Conservation (phyloP, 2,113 vertebrate species). For the Plectropomus leopardus region DNA sequence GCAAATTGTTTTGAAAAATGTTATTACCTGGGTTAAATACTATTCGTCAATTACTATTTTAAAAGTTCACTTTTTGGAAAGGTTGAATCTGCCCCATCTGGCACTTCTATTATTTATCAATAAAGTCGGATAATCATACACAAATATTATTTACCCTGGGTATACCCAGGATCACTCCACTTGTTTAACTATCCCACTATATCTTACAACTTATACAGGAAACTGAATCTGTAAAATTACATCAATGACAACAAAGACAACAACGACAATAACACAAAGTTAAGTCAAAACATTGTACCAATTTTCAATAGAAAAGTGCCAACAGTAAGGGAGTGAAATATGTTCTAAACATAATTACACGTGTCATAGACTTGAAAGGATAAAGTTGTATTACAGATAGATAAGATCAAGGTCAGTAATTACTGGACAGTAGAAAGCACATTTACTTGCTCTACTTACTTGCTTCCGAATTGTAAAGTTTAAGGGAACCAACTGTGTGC, state of each 20-base stretch:
- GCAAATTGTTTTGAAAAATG: neutral
- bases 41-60: slow-evolving; percentile 21
- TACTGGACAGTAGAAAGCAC: slow-evolving; percentile 54
- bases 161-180: slow-evolving; percentile 22
- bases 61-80: neutral
- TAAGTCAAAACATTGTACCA: slow-evolving; percentile 64
- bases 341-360: slow-evolving; percentile 43
- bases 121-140: slow-evolving; percentile 10
- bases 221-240: slow-evolving; percentile 54
- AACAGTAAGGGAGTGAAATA: slow-evolving; percentile 41
- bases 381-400: slow-evolving; percentile 37
- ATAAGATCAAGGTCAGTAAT: slow-evolving; percentile 37
- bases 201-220: slow-evolving; percentile 51
- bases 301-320: slow-evolving; percentile 67
- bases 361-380: slow-evolving; percentile 38
- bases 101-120: neutral
- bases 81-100: neutral
- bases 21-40: slow-evolving; percentile 18
- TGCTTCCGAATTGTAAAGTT: neutral
- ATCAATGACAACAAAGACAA: slow-evolving; percentile 41
- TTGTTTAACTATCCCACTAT: slow-evolving; percentile 20
- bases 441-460: slow-evolving; percentile 27
- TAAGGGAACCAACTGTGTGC: slow-evolving; percentile 38
- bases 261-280: slow-evolving; percentile 61
- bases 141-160: slow-evolving; percentile 26